Conservation (phyloP, 37 sponge, comb jelly and placozoan genomes). For the Agelas oroides region DNA sequence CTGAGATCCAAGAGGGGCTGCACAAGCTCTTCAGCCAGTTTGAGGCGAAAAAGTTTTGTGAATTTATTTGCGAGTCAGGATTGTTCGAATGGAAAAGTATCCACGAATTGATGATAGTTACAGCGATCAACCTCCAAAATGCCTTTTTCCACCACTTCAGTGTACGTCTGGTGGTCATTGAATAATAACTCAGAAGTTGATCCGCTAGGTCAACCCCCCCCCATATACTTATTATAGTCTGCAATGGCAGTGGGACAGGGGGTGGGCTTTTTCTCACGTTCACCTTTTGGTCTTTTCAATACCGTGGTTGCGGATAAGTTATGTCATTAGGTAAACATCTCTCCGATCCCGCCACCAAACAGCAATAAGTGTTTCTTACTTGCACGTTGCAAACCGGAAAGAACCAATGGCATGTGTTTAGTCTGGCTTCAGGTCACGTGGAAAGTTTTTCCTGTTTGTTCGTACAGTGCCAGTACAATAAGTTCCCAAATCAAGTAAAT, state of each 20-base stretch:
- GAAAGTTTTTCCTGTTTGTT: no score
- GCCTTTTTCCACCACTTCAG: slow-evolving; percentile 37
- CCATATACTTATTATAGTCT: slow-evolving; percentile 39
- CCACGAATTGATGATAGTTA: slow-evolving; percentile 8
- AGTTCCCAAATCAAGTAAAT: no score
- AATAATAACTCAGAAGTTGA: slow-evolving; percentile 37
- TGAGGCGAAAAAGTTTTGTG: not conserved
- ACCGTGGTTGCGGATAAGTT: not conserved
- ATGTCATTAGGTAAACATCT: slow-evolving; percentile 13
- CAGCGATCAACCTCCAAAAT: slow-evolving; percentile 27
- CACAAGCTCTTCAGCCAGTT: not conserved
- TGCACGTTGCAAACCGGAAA: not conserved
- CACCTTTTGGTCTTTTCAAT: slow-evolving; percentile 2
- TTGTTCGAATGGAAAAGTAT: slow-evolving; percentile 10
- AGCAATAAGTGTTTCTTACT: not conserved
- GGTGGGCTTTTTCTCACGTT: not conserved
- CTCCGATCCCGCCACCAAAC: slow-evolving; percentile 22
- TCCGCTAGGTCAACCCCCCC: slow-evolving; percentile 45
- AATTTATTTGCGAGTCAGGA: not conserved
- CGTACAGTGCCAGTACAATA: no score
- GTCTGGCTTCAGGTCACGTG: no score
- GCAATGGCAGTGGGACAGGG: slow-evolving; percentile 24
- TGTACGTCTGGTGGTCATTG: not conserved
- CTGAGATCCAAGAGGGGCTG: no score
- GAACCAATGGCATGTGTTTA: no score